Conservation (phyloP, 2,113 vertebrate genomes). For the Mormyrus lacerda region DNA sequence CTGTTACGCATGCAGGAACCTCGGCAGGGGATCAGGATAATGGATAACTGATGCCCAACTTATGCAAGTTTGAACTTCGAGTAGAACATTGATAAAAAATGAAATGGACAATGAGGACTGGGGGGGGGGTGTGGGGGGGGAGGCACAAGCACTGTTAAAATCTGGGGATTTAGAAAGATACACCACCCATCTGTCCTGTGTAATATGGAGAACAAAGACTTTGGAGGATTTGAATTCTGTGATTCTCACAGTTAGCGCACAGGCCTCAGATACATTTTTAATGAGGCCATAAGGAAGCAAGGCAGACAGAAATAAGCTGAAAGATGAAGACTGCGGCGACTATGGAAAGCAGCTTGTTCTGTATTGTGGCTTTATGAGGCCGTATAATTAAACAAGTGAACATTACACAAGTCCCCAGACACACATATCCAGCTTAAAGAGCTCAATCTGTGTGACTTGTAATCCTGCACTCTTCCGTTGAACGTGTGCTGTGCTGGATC, state of each 20-base stretch:
- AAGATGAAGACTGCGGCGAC: not conserved
- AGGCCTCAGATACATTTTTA: not conserved
- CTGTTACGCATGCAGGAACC: not conserved
- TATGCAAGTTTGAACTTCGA: not conserved
- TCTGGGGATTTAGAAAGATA: not conserved
- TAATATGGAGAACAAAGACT: not conserved
- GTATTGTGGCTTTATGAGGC: not conserved
- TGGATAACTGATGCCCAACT: not conserved
- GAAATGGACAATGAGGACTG: not conserved
- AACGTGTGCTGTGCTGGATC: not conserved
- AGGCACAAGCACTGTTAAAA: not conserved
- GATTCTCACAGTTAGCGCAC: not conserved
- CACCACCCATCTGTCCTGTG: not conserved
- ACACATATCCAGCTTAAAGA: not conserved
- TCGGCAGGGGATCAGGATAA: not conserved
- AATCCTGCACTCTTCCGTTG: not conserved
- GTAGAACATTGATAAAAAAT: not conserved
- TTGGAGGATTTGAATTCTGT: not conserved
- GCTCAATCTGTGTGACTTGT: not conserved
- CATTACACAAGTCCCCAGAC: constrained; percentile 4
- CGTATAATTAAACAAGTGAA: constrained; percentile 6
- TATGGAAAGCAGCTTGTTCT: not conserved
- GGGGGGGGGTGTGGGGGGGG: not conserved
- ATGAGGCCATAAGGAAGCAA: not conserved
- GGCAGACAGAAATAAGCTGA: not conserved